Evolutionary conservation across 2,113 vertebrate species (phyloP), one percentile per base, ranked within the genome.

Genomic region (Platycercus adscitus): DNA sequence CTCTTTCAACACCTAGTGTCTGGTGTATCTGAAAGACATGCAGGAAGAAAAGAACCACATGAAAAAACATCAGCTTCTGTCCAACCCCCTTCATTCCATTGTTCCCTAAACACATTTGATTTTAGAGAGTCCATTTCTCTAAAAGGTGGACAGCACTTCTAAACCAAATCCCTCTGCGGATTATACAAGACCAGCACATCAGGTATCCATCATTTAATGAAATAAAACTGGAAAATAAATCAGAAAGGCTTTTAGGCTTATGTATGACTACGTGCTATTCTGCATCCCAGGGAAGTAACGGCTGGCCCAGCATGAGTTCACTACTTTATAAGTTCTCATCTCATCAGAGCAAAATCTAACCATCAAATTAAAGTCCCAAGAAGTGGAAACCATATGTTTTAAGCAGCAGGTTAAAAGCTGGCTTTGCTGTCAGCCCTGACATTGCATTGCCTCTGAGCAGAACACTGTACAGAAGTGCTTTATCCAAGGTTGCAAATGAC

Each of bases 181-280:
- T 91, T 88, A 89, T 50, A 1, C 70, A 77, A 94, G 8, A 80
- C 25, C 9, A 19, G 79, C 35, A 55, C 17, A 83, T 58, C 63
- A 63, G 58, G 49, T 90, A 50, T 66, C 68, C 44, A 52, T 89
- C 17, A 66, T 82, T 86, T 80, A 88, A 82, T 88, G 58, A 82
- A 88, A 81, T 79, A 91, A 68, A 86, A 46, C 18, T 0, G 0
- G 80, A 90, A 94, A 93, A 82, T 76, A 76, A 81, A 86, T 79
- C 61, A 75, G 68, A 86, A 78, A 81, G 52, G 72, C 83, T 95
- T 92, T 94, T 77, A 92, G 55, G 61, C 43, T 84, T 87, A 81
- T 41, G 17, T 63, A 47, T 21, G 10, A n/a, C 82, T 55, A 25
- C 70, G 78, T 0, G 2, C 35, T 88, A 1, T 75, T 73, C 68